Evolutionary conservation across 2,797 vertebrate species (phyloP), one percentile per base, ranked within the genome.

Genomic region (Falco berigora): DNA sequence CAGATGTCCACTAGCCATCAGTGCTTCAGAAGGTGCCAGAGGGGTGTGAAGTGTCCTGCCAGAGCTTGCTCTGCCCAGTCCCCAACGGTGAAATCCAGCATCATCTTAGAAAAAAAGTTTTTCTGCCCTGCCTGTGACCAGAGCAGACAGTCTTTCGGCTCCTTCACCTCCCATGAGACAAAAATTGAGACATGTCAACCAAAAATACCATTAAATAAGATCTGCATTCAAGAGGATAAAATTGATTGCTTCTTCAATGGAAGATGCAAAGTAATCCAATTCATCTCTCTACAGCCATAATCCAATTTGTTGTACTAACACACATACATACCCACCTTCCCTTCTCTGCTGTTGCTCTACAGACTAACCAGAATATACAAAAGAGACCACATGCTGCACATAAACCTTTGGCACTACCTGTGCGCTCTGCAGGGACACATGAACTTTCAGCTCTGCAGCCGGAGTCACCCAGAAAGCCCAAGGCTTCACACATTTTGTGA

Each of bases 391-490:
- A 15, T 4, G 2, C 49, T 46, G 14, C 56, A 76, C n/a, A 27
- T 28, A 67, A 69, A 67, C 52, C 52, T 56, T 63, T 6, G 7
- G 44, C 30, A 63, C 61, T 52, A 3, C 20, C 22, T 53, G 23
- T 24, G 28, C 1, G 4, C 66, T 74, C 59, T 49, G 10, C 13
- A 6, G 14, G 27, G 62, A 46, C 18, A 62, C 0, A 0, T 13
- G 34, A 86, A 55, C 87, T 83, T 91, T 71, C 46, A 80, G 16
- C 47, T 72, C 55, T 42, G 62, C 38, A 64, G 61, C 55, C 81
- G 67, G 74, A 88, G 84, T 61, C 46, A 78, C 53, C 30, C 24
- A 73, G 50, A 36, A 84, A 73, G 52, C 21, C 71, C 69, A 55
- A 67, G 58, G 44, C 55, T 66, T 84, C 47, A 52, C 36, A 36